phyloP scores from a whole-genome alignment of 2,888 invertebrate genomes.

The Sialis fuliginosa region DNA sequence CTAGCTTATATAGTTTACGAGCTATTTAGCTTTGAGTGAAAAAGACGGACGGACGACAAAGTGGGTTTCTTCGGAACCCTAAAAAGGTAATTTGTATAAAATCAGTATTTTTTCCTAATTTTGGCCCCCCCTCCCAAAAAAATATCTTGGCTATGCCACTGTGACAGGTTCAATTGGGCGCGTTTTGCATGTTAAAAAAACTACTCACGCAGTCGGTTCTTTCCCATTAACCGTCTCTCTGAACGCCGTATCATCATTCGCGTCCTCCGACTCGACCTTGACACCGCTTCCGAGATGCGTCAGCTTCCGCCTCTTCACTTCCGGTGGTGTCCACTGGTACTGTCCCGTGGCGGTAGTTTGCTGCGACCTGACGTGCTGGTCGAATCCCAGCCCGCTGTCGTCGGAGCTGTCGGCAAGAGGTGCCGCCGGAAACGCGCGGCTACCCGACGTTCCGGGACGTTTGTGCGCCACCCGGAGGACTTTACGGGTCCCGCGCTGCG shows the following conservation, averaged over 20 bases:
- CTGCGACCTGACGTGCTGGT: conserved; percentile 46
- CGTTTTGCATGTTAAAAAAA: background rate
- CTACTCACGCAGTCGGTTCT: conserved; percentile 23
- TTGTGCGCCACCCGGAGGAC: conserved; percentile 51
- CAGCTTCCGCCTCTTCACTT: conserved; percentile 26
- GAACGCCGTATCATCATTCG: conserved; percentile 50
- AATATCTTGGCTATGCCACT: no score
- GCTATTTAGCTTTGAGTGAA: no score
- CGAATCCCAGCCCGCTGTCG: conserved; percentile 76
- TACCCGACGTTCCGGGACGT: conserved; percentile 24
- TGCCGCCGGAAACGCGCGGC: no score
- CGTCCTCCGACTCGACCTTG: conserved; percentile 55
- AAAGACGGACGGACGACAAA: no score
- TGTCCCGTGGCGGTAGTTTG: conserved; percentile 17
- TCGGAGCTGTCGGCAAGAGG: conserved; percentile 52
- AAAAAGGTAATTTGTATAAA: no score
- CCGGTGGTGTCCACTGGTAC: conserved; percentile 10
- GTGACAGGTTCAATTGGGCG: no score
- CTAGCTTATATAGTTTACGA: no score
- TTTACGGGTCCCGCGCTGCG: conserved; percentile 43
- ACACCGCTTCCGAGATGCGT: conserved; percentile 28
- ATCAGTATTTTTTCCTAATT: no score
- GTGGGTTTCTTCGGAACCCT: no score
- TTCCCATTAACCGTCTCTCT: conserved; percentile 27
- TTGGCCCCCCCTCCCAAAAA: no score